Base-by-base conservation (phyloP, 2,888 invertebrate genomes). In the Rhamnusium bicolor region DNA sequence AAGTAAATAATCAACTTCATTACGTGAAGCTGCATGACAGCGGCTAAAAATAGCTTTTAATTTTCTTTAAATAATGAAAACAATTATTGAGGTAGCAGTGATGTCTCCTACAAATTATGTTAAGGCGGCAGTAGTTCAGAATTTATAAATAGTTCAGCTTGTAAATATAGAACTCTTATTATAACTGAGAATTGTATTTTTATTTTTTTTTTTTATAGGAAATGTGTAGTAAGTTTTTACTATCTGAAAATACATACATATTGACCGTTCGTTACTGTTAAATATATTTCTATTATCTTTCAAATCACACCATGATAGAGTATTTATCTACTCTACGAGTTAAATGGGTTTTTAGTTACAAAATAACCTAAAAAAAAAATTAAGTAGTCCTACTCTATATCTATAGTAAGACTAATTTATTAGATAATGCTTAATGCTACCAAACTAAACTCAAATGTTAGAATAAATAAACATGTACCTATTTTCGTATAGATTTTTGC, bases 31-130 rank as follows among this genome's bases (percentile, higher is more conserved):
- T 69, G 67, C 73, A 62, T 56, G 40, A 27, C 19, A 54, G 54
- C 4, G 6, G 46, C 74, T 69, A 69, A 77, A 73, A 77, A 73
- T 74, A 77, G 60, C 71, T 65, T 66, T 69, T 54, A 72, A 51
- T 76, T 76, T 71, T 72, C 63, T 67, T 69, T 61, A 68, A 70
- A 70, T 70, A 62, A 73, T 60, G 61, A 67, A 67, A 51, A 49
- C 27, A 27, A 10, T 47, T 27, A 49, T 63, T 63, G 51, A 63
- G 51, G 63, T 51, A 51, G 49, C 51, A 51, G 63, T 47, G 21
- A 63, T 63, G 12, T 63, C 63, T 51, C 14, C 27, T 14, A 47
- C 8, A 14, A 27, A 49, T 49, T 49, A 19, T 12, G 18, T 29
- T 63, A 27, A 27, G 61, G 21, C 51, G 16, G 27, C 27, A 12